Percentiles rank a stretch among this genome's conserved stretches.
Conservation (phyloP, 2,797 vertebrate genomes). For the Taeniopygia guttata region DNA sequence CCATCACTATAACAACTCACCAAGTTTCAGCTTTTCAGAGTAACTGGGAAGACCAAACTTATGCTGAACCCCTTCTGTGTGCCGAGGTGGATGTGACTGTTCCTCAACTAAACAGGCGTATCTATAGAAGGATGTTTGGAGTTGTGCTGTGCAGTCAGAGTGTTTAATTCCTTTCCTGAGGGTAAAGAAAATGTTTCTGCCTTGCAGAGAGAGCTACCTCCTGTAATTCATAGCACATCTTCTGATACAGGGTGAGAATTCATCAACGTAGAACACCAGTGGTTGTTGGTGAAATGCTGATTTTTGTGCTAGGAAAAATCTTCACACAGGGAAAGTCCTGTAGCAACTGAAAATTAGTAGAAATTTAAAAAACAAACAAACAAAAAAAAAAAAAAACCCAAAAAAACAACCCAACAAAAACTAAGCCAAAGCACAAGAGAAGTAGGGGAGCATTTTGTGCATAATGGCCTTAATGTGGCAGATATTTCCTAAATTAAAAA, state of each 20-base stretch:
- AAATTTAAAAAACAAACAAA: background rate
- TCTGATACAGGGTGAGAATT: background rate
- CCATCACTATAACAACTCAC: background rate
- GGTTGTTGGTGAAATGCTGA: background rate
- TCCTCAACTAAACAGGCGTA: background rate
- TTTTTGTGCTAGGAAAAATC: background rate
- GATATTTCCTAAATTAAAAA: background rate
- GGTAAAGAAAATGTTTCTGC: background rate
- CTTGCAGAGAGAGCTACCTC: background rate
- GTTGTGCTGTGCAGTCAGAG: background rate
- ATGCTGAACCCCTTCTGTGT: background rate
- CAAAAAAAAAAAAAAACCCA: too few species aligned
- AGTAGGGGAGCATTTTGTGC: background rate
- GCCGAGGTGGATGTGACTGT: background rate
- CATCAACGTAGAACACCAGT: rapidly evolving
- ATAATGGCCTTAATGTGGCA: background rate
- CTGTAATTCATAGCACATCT: background rate
- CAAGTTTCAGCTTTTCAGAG: background rate
- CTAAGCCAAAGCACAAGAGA: background rate
- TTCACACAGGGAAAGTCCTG: background rate
- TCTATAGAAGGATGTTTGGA: background rate
- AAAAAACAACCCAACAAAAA: too few species aligned
- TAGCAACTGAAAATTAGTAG: background rate
- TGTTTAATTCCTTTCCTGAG: background rate
- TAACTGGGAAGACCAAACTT: background rate